Conservation (phyloP, 1,140 invertebrate species). For the Eurosta solidaginis region DNA sequence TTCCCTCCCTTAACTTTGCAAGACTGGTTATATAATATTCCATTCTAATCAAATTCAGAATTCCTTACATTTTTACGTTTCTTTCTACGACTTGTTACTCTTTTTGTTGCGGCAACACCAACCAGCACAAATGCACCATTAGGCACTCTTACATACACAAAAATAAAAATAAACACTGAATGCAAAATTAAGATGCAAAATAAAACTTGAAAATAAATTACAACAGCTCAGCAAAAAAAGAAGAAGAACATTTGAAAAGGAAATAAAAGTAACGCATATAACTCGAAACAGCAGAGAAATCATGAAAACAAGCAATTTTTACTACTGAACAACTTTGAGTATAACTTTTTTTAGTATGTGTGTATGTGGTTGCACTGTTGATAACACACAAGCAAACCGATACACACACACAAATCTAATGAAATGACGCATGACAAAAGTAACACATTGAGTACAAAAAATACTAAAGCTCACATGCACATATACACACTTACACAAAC, state of each 20-base stretch:
- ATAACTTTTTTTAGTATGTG: background rate
- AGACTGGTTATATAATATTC: too few species aligned
- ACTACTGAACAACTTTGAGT: background rate
- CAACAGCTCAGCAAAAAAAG: background rate
- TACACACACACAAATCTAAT: background rate
- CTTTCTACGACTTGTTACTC: too few species aligned
- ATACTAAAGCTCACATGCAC: too few species aligned
- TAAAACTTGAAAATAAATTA: background rate
- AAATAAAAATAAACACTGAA: background rate
- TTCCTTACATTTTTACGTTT: too few species aligned
- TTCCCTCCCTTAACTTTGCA: too few species aligned
- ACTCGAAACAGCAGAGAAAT: background rate
- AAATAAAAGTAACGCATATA: background rate
- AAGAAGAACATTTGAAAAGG: background rate
- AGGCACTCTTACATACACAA: background rate
- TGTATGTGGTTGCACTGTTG: constrained; percentile 34
- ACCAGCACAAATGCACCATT: background rate
- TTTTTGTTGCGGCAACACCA: background rate
- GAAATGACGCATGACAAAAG: too few species aligned
- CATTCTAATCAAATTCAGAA: too few species aligned
- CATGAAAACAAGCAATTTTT: constrained; percentile 6
- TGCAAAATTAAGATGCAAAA: background rate
- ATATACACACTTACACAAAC: background rate
- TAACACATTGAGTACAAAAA: too few species aligned
- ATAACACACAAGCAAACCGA: background rate